phyloP scores from a whole-genome alignment of 2,888 invertebrate genomes.

The Lamellibrachia columna region DNA sequence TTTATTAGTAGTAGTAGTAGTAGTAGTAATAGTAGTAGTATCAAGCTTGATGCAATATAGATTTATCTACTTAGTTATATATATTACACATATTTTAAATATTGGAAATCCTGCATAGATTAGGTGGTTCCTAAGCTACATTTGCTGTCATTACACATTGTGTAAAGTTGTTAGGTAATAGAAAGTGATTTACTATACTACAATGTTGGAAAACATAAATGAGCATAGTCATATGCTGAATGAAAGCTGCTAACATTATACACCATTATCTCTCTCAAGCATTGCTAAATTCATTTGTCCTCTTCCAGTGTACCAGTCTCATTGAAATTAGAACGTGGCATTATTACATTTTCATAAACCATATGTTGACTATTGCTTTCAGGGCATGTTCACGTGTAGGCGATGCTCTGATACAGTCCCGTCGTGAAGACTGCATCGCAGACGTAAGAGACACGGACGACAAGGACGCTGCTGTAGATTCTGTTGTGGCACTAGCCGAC shows the following conservation, averaged over 20 bases:
- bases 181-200: too few relatives aligned
- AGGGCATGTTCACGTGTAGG: conserved; percentile 33
- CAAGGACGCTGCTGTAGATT: conserved; percentile 35
- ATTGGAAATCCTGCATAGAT: too few relatives aligned
- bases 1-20: neutral
- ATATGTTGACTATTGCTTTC: conserved; percentile 20
- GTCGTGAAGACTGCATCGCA: conserved; percentile 37
- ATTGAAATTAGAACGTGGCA: neutral
- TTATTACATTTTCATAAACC: neutral
- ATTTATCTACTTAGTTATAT: neutral
- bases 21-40: neutral
- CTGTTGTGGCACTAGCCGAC: conserved; percentile 43
- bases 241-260: too few relatives aligned
- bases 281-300: too few relatives aligned
- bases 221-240: too few relatives aligned
- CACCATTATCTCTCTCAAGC: too few relatives aligned
- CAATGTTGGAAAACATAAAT: too few relatives aligned
- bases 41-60: neutral
- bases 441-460: conserved; percentile 28
- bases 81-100: too few relatives aligned
- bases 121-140: too few relatives aligned
- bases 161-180: too few relatives aligned
- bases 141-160: too few relatives aligned
- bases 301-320: neutral
- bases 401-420: conserved; percentile 24